Base-by-base conservation (phyloP, 2,113 vertebrate species). In the Pyrgilauda ruficollis region DNA sequence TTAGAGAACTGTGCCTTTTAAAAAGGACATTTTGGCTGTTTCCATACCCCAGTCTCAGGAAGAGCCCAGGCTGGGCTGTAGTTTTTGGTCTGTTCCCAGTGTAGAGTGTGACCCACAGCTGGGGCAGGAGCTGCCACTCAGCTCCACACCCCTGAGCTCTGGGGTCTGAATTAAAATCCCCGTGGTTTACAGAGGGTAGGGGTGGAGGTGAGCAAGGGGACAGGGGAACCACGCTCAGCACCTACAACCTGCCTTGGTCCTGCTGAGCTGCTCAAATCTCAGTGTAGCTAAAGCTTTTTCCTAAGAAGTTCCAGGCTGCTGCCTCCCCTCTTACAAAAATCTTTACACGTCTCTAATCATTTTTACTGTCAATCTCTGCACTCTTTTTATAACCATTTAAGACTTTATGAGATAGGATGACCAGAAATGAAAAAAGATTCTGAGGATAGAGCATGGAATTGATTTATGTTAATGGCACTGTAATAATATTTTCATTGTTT, bases 401-500 rank as follows among this genome's bases (percentile, higher is more conserved):
- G 88, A 90, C 18, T 93, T 94, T 87, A 95, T 92, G 86, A 96
- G 83, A 87, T 73, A 84, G 73, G 73, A 93, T 87, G 77, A 93
- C 76, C 86, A 94, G 93, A 94, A 94, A 90, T 87, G 73, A 94
- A 92, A 93, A 92, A 88, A 81, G 86, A 96, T 89, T 93, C 83
- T 75, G 69, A 79, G 58, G 69, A 73, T 15, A 84, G 33, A 84
- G 88, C 62, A 64, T 12, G 62, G 64, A 61, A 88, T 95, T 96
- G 92, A 96, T 96, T 97, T 94, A 94, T 87, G 86, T 89, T 93
- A 95, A 93, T 94, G 26, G 49, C n/a, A 55, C 35, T 91, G 70
- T 89, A 94, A 94, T 92, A 95, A 92, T 94, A 89, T 94, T 96
- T 96, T 94, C 92, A 52, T 61, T 84, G 64, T 93, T 96, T 92